Percentiles rank a stretch among this genome's conserved stretches.
Evolutionary conservation across 2,113 vertebrate genomes (phyloP).

Genomic region (Bubalus kerabau): DNA sequence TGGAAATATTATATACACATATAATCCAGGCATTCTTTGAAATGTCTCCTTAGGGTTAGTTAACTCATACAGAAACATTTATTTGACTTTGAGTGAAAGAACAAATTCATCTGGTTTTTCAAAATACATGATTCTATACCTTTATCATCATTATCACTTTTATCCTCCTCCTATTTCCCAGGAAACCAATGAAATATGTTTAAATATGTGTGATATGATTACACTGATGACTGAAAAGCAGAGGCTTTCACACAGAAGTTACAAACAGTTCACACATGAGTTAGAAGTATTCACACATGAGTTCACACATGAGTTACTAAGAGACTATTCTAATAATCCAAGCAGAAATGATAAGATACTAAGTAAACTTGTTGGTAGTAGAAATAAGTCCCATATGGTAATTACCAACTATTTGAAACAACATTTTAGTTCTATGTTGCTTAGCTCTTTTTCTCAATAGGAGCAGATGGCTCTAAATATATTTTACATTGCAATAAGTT

Average conservation of each 20-base stretch:
- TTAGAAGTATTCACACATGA: neutral
- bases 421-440: slow-evolving; percentile 13
- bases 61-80: neutral
- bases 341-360: neutral
- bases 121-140: neutral
- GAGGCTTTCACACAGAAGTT: neutral
- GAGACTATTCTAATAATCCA: neutral
- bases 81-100: neutral
- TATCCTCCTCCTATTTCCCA: neutral
- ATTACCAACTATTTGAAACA: slow-evolving; percentile 40
- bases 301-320: neutral
- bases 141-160: neutral
- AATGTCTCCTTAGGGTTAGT: neutral
- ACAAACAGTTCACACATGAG: neutral
- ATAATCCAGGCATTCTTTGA: neutral
- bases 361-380: neutral
- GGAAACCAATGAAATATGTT: neutral
- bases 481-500: slow-evolving; percentile 35
- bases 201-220: neutral
- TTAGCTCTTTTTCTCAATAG: neutral
- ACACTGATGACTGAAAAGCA: neutral
- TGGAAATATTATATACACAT: neutral
- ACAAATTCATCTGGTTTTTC: neutral
- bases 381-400: neutral
- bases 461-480: slow-evolving; percentile 29